A percentile compares a stretch with the other conserved stretches of the same genome.
phyloP scores from a whole-genome alignment of 2,113 vertebrate species.

The Chroicocephalus ridibundus region DNA sequence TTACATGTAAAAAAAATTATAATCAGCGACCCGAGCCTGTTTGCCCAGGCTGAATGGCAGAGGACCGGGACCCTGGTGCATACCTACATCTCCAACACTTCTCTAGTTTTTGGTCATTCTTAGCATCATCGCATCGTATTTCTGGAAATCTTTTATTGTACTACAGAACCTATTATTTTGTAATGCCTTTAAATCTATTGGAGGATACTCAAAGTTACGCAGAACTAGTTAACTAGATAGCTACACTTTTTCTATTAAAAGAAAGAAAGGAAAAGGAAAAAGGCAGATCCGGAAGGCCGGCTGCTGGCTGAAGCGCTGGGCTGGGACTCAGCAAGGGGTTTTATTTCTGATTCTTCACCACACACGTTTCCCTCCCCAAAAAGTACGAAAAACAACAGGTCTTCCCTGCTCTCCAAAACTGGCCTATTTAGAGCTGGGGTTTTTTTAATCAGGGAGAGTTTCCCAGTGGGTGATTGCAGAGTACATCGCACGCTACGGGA shows the following conservation, averaged over 20 bases:
- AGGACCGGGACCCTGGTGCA: background rate
- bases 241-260: background rate
- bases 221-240: background rate
- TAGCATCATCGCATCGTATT: background rate
- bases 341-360: background rate
- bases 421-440: background rate
- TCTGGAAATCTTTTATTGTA: background rate
- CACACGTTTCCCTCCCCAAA: background rate
- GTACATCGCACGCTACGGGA: accelerated
- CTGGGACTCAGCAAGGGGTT: background rate
- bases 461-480: background rate
- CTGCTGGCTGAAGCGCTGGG: background rate
- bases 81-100: background rate
- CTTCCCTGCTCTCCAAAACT: background rate
- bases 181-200: background rate
- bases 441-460: background rate
- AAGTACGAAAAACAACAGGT: accelerated
- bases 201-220: background rate
- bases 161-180: background rate
- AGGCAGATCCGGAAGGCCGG: background rate
- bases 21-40: accelerated
- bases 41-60: background rate
- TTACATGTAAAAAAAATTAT: accelerated
- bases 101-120: background rate
- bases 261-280: background rate